A percentile compares a stretch with the other conserved stretches of the same genome.
Conservation (phyloP, 2,113 vertebrate genomes). For the Xiphorhynchus elegans region DNA sequence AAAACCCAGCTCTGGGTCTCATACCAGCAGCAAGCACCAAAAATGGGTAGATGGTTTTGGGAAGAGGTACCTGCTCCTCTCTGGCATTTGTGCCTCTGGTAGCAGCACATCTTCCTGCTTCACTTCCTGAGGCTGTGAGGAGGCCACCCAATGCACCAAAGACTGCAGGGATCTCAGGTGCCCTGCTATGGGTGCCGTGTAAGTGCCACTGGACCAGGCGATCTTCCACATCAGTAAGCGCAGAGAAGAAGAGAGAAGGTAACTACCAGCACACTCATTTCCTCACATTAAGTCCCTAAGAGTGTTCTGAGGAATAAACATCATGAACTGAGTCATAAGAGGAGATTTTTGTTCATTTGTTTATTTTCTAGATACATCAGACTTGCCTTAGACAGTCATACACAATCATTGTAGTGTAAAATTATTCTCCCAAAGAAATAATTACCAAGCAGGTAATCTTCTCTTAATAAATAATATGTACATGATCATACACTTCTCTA, state of each 20-base stretch:
- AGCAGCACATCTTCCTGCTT: background rate
- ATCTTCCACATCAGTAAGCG: background rate
- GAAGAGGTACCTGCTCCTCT: background rate
- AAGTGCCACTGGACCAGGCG: background rate
- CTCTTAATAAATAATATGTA: background rate
- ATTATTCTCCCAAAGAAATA: slow-evolving; percentile 13
- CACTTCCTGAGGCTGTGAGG: background rate
- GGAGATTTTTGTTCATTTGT: background rate
- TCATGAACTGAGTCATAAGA: background rate
- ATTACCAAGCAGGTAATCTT: background rate
- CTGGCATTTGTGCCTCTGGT: background rate
- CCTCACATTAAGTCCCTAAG: background rate
- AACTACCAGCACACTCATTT: background rate
- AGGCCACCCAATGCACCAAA: background rate
- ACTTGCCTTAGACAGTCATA: background rate
- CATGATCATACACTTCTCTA: background rate
- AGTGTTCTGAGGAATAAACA: background rate
- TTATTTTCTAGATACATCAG: slow-evolving; percentile 28
- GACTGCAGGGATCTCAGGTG: background rate
- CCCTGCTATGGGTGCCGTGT: background rate
- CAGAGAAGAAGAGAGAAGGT: background rate
- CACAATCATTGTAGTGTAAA: background rate
- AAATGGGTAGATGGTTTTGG: background rate
- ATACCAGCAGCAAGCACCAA: background rate
- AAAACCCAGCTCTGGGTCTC: background rate